A percentile compares a stretch with the other conserved stretches of the same genome.
Evolutionary conservation across 2,113 vertebrate species (phyloP).

Genomic region (Isurus oxyrinchus): DNA sequence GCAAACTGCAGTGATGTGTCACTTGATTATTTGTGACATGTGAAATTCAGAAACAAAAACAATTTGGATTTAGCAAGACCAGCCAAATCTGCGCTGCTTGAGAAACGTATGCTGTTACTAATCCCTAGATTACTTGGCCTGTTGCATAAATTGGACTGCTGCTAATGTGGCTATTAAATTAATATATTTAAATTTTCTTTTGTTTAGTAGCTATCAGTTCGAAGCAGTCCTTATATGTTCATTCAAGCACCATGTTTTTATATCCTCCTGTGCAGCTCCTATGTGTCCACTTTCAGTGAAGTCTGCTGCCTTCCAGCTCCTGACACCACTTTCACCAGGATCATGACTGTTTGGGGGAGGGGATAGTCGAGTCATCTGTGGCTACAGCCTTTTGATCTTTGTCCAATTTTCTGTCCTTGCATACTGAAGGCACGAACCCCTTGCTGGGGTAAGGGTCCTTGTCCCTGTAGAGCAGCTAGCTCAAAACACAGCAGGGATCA

Average conservation of each 20-base stretch:
- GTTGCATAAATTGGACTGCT: neutral
- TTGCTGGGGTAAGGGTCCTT: neutral
- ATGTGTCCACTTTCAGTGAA: neutral
- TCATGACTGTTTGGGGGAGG: neutral
- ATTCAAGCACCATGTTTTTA: neutral
- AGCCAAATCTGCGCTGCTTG: neutral
- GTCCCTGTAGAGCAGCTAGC: neutral
- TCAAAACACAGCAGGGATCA: neutral
- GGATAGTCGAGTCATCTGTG: neutral
- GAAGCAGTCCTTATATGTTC: neutral
- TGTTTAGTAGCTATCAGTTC: neutral
- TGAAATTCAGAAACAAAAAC: conserved; percentile 5
- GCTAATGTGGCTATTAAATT: neutral
- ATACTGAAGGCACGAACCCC: neutral
- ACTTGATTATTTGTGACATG: neutral
- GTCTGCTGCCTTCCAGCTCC: neutral
- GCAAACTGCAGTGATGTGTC: neutral
- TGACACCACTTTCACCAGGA: neutral
- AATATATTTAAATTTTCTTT: neutral
- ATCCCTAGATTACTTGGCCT: neutral
- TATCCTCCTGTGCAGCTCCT: neutral
- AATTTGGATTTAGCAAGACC: neutral
- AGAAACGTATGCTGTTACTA: neutral
- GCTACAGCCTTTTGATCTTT: neutral
- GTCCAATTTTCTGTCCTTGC: neutral